Base-by-base conservation (phyloP, 2,113 vertebrate genomes). In the Neoarius graeffei region DNA sequence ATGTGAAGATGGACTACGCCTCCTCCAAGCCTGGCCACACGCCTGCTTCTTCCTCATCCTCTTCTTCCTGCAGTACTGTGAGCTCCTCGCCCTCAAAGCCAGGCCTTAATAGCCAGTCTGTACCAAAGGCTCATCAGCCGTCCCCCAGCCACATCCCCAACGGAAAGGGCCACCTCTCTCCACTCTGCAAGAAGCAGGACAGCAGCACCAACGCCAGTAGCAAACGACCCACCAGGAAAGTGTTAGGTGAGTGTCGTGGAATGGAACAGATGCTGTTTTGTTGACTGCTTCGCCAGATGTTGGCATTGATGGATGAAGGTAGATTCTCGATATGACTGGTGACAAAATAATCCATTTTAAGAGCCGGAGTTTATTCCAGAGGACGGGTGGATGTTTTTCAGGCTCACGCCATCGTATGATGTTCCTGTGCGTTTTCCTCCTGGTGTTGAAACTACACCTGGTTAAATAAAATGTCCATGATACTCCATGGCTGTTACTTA, bases 71-170 rank as follows among this genome's bases (percentile, higher is more conserved):
- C 96, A 96, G 97, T 97, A 96, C 98, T 98, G 97, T 98, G 97
- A 99, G 96, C 96, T 93, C 97, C 95, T 94, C 98, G 95, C 96
- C 96, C 96, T 95, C 96, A 95, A 99, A 99, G 97, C 94, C 96
- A 97, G 97, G 97, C 98, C 98, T 99, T 99, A 99, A 98, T 96
- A 98, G 96, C 96, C 96, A 97, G 96, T 97, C 97, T 96, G 97
- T 99, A 99, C 98, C 98, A 99, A 99, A 99, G 98, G 97, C 97
- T 96, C 96, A 96, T 95, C 96, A 97, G 95, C 96, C 96, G 96
- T 97, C 97, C 93, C 95, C 97, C 87, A 97, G 97, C 95, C 98
- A 98, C 94, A 97, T 99, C 94, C 96, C 98, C 94, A 99, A 99
- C 88, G 98, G 98, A 95, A 99, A 98, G 97, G 97, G 97, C 94